These are phyloP conservation scores for Marisa cornuarietis DNA, from an alignment of 1,140 invertebrate species.

Conservation along the genomic window DNA sequence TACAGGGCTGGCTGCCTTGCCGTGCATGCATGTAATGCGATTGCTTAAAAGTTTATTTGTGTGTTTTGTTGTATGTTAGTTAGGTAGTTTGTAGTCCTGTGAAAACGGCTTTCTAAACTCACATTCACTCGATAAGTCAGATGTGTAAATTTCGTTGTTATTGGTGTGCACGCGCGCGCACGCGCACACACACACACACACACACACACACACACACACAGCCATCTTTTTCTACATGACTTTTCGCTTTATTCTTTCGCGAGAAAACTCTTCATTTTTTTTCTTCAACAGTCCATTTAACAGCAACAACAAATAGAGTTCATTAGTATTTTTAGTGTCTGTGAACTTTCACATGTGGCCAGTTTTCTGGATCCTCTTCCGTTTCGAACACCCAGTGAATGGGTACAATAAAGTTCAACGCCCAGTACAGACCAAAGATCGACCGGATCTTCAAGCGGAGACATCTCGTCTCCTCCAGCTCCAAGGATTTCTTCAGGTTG, in stretches of 20 bases:
- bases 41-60: too few species aligned
- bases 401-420: constrained; percentile 40
- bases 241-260: not conserved
- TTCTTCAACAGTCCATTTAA: not conserved
- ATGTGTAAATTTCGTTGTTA: too few species aligned
- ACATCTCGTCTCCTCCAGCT: constrained; percentile 31
- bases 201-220: constrained; percentile 8
- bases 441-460: constrained; percentile 31
- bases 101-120: too few species aligned
- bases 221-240: not conserved
- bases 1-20: too few species aligned
- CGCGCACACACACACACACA: constrained; percentile 5
- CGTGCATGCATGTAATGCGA: too few species aligned
- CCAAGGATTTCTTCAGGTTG: constrained; percentile 30
- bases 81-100: too few species aligned
- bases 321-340: constrained; percentile 19
- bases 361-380: constrained; percentile 40
- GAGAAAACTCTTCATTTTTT: too few species aligned
- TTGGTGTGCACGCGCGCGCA: not conserved
- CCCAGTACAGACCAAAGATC: constrained; percentile 43
- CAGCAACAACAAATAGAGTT: not conserved
- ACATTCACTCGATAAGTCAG: too few species aligned
- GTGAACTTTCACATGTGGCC: constrained; percentile 40
- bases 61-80: too few species aligned
- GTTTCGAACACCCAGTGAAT: constrained; percentile 35